These are phyloP conservation scores for Pachymerium ferrugineum DNA, from an alignment of 2,888 invertebrate genomes.

Conservation along the genomic window DNA sequence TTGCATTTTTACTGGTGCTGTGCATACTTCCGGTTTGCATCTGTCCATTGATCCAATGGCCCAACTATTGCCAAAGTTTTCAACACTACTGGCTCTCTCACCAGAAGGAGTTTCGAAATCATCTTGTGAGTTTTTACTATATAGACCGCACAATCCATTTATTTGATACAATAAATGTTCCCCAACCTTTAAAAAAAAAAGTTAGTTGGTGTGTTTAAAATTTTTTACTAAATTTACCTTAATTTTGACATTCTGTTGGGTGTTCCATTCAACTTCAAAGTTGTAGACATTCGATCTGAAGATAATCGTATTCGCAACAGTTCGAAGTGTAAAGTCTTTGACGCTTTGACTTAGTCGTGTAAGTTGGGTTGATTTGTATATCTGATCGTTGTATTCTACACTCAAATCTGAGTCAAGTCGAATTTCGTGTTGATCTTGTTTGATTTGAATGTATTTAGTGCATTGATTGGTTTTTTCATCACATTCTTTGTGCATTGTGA, in stretches of 20 bases:
- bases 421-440: conserved; percentile 57
- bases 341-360: conserved; percentile 35
- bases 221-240: conserved; percentile 54
- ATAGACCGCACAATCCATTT: conserved; percentile 74
- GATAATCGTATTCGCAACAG: conserved; percentile 63
- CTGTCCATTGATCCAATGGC: conserved; percentile 41
- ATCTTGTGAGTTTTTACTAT: conserved; percentile 60
- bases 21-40: conserved; percentile 57
- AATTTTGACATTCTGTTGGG: conserved; percentile 62
- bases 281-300: conserved; percentile 65
- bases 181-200: conserved; percentile 49
- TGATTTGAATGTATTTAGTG: conserved; percentile 59
- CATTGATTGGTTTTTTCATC: conserved; percentile 52
- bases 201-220: neutral
- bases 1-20: conserved; percentile 57
- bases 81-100: conserved; percentile 55
- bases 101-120: conserved; percentile 70
- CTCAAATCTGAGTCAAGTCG: conserved; percentile 59
- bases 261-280: conserved; percentile 66
- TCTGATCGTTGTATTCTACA: conserved; percentile 59
- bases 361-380: conserved; percentile 46
- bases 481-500: conserved; percentile 64
- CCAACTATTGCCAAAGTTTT: conserved; percentile 74
- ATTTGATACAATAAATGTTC: conserved; percentile 59
- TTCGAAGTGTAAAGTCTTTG: conserved; percentile 53